A percentile compares a stretch with the other conserved stretches of the same genome.
Conservation (phyloP, 2,888 invertebrate species). For the Exocentrus adspersus region DNA sequence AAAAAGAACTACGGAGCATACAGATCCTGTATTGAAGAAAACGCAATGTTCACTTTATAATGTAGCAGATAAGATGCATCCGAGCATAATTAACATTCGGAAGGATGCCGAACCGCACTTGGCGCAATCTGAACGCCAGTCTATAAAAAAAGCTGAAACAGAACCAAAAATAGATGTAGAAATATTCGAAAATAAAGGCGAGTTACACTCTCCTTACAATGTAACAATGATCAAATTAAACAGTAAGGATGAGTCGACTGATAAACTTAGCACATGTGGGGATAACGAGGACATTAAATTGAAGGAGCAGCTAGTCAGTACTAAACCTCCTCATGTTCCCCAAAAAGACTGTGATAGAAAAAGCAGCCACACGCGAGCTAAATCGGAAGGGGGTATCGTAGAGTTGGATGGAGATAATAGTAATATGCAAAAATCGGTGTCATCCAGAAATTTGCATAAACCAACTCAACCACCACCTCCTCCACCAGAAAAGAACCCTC, state of each 20-base stretch:
- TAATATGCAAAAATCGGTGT: conserved; percentile 42
- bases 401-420: conserved; percentile 48
- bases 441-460: conserved; percentile 59
- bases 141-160: conserved; percentile 61
- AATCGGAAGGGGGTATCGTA: conserved; percentile 63
- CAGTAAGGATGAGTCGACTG: background rate
- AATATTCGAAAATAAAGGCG: background rate
- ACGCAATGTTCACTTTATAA: conserved; percentile 73
- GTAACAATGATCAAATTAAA: background rate
- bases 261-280: background rate
- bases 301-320: conserved; percentile 46
- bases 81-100: conserved; percentile 65
- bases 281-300: conserved; percentile 30
- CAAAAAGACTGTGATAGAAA: conserved; percentile 56
- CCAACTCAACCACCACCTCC: conserved; percentile 63
- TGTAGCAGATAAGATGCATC: conserved; percentile 77
- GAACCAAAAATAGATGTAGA: conserved; percentile 41
- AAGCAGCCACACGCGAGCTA: conserved; percentile 61
- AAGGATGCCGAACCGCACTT: conserved; percentile 55
- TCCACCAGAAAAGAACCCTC: too few relatives aligned
- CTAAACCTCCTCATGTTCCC: conserved; percentile 51
- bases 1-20: conserved; percentile 45
- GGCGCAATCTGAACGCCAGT: conserved; percentile 37
- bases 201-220: background rate
- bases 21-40: conserved; percentile 68